Percentiles rank a stretch among this genome's conserved stretches.
Evolutionary conservation across 2,797 vertebrate genomes (phyloP).

Genomic region (Thaleichthys pacificus): DNA sequence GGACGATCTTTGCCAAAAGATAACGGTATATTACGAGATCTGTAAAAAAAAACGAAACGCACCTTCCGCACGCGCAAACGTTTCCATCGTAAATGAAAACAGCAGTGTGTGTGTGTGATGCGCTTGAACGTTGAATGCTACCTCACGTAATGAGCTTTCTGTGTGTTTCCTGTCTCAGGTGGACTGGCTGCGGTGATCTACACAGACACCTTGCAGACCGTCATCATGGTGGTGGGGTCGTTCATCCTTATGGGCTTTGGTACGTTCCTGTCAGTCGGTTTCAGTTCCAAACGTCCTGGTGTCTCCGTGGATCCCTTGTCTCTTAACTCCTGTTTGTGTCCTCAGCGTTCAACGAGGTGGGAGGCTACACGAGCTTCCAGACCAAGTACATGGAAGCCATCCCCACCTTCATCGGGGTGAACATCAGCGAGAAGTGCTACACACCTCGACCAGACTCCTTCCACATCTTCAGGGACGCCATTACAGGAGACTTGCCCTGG

Average conservation of each 20-base stretch:
- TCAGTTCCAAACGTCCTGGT: no score
- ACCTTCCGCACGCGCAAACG: no score
- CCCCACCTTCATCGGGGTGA: slow-evolving; percentile 53
- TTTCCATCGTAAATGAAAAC: background rate
- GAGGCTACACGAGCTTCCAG: slow-evolving; percentile 83
- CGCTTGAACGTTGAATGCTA: background rate
- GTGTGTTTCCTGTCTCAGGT: slow-evolving; percentile 68
- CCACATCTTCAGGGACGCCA: slow-evolving; percentile 84
- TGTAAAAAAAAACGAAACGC: background rate
- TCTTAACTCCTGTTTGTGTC: background rate
- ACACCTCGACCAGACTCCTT: slow-evolving; percentile 83
- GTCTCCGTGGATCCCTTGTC: no score
- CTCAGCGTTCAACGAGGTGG: slow-evolving; percentile 77
- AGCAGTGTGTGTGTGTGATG: background rate
- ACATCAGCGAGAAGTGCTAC: slow-evolving; percentile 73
- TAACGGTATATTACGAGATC: no score
- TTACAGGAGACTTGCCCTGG: slow-evolving; percentile 88
- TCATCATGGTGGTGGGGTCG: slow-evolving; percentile 93
- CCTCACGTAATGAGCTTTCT: background rate
- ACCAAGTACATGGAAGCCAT: slow-evolving; percentile 82
- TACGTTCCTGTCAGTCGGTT: slow-evolving; percentile 57
- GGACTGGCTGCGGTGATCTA: slow-evolving; percentile 96
- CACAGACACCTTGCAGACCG: slow-evolving; percentile 91
- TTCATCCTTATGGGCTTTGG: slow-evolving; percentile 91
- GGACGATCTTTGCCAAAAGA: no score